Base-by-base conservation (phyloP, 2,113 vertebrate species). In the Tauraco erythrolophus region DNA sequence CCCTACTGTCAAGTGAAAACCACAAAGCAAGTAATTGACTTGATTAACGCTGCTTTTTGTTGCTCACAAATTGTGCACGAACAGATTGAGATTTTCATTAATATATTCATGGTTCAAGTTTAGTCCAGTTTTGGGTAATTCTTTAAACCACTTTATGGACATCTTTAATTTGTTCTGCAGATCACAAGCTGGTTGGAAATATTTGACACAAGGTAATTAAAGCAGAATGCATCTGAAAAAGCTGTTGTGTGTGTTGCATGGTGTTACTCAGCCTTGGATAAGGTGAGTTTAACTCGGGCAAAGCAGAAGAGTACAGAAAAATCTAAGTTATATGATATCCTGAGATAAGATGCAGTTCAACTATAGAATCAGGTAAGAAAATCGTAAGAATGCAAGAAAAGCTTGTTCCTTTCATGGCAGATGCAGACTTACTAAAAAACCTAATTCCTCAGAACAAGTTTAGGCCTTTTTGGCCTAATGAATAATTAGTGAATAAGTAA, bases 31-130 rank as follows among this genome's bases (percentile, higher is more conserved):
- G 58, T 65, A 72, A 83, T 62, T 62, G 41, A 43, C 54, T 90
- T 88, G 74, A 94, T 92, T 88, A 89, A 90, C 85, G 50, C 6
- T 76, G 61, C 30, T 51, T 95, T 94, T 83, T 76, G 93, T 71
- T 50, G 28, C 62, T 94, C 46, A 41, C 78, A 83, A 57, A 95
- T 41, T 39, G 66, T 46, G 85, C 75, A 30, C 24, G 89, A 96
- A 92, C 92, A 95, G 88, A 92, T 58, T 95, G 94, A 88, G 78
- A 66, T 75, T 95, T 88, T 71, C 70, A 82, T 96, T 94, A 95
- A 96, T 79, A 61, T 94, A 95, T 89, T 92, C 84, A 90, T 74
- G 31, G 74, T 85, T 92, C 78, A 83, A 69, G 30, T 65, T 95
- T 33, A 80, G 78, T 50, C 39, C 50, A 69, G 70, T 60, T 94